These are phyloP conservation scores for Himalopsyche kuldschensis DNA, from an alignment of 2,888 invertebrate species.

Conservation along the genomic window DNA sequence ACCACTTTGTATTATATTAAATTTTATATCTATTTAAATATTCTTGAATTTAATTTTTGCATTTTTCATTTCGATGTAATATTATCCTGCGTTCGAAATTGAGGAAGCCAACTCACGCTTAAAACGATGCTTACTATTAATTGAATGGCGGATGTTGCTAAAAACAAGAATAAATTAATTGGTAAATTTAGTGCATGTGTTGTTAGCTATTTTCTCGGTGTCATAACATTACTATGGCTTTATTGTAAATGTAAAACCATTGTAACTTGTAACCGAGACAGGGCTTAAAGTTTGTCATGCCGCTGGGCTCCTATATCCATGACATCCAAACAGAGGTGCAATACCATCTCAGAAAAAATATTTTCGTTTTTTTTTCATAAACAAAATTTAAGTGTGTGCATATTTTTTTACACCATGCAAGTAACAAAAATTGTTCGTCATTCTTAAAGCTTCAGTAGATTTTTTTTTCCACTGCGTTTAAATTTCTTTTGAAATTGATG, in stretches of 20 bases:
- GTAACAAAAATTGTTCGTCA: too few species aligned
- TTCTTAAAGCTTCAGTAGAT: too few species aligned
- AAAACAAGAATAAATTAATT: constrained; percentile 18
- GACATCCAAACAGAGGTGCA: background rate
- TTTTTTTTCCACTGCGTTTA: too few species aligned
- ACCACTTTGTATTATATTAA: too few species aligned
- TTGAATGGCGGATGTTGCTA: background rate
- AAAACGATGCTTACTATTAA: background rate
- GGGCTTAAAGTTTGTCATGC: background rate
- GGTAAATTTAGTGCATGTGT: constrained; percentile 21
- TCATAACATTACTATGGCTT: background rate
- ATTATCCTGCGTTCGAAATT: background rate
- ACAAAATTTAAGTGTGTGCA: too few species aligned
- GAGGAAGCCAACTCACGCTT: background rate
- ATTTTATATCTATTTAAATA: too few species aligned
- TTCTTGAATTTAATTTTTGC: background rate
- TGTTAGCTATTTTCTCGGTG: background rate
- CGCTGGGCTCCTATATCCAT: background rate
- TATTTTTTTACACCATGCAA: too few species aligned
- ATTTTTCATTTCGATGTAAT: background rate
- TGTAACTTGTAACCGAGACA: background rate
- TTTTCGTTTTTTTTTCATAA: too few species aligned
- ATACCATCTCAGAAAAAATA: background rate
- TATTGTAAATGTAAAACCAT: background rate
- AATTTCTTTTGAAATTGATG: too few species aligned